Conservation (phyloP, 1,140 invertebrate species). For the Nymphalis io region DNA sequence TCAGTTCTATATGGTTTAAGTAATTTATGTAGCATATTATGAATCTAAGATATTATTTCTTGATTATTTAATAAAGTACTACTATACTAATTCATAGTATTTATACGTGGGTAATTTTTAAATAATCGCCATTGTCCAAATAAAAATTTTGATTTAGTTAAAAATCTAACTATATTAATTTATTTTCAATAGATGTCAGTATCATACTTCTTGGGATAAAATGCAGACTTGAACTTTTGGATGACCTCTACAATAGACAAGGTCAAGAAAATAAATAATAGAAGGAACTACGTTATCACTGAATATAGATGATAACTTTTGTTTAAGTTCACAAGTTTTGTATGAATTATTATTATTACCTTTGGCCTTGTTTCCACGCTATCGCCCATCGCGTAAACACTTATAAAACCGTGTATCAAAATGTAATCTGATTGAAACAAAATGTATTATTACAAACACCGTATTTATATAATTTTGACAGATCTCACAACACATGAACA, state of each 20-base stretch:
- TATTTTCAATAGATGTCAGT: not conserved
- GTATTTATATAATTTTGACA: conserved; percentile 28
- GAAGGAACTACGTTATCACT: not conserved
- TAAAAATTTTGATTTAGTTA: too few relatives aligned
- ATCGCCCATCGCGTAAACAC: conserved; percentile 38
- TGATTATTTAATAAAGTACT: too few relatives aligned
- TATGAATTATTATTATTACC: conserved; percentile 38
- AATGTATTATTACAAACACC: conserved; percentile 4
- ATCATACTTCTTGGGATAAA: conserved; percentile 3
- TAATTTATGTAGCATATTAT: too few relatives aligned
- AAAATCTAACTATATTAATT: too few relatives aligned
- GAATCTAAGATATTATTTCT: too few relatives aligned
- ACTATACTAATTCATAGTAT: too few relatives aligned
- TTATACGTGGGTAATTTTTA: too few relatives aligned
- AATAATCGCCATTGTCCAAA: too few relatives aligned
- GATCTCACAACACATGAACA: not conserved
- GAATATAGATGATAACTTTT: conserved; percentile 29
- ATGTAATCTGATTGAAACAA: not conserved
- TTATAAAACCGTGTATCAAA: conserved; percentile 28
- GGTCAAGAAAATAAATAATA: conserved; percentile 34
- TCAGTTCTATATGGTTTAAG: too few relatives aligned
- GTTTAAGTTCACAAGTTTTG: conserved; percentile 16
- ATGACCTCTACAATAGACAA: conserved; percentile 38
- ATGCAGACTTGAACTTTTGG: conserved; percentile 23
- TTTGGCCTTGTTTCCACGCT: conserved; percentile 37